Percentiles rank a stretch among this genome's conserved stretches.
Evolutionary conservation across 2,888 invertebrate species (phyloP).

Genomic region (Melieria picta): DNA sequence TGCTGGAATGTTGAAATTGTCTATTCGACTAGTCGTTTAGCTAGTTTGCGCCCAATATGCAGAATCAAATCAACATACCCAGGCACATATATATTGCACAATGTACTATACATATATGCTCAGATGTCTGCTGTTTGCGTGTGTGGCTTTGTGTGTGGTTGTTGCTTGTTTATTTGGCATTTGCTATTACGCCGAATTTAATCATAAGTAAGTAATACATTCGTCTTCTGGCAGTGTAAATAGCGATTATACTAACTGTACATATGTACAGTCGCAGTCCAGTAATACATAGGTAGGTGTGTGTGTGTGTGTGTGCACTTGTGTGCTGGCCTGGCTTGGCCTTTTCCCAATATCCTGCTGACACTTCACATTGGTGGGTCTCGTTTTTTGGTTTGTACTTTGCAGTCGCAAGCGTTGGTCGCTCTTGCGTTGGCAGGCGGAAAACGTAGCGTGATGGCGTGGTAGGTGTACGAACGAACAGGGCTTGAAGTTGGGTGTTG

Average conservation of each 20-base stretch:
- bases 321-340: slow-evolving; percentile 17
- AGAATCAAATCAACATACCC: neutral
- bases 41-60: too few relatives aligned
- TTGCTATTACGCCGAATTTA: slow-evolving; percentile 2
- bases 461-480: neutral
- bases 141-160: slow-evolving; percentile 14
- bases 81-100: slow-evolving; percentile 1
- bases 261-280: slow-evolving; percentile 7
- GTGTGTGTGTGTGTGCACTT: neutral
- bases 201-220: neutral
- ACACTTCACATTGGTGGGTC: too few relatives aligned
- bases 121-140: neutral
- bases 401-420: too few relatives aligned
- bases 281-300: slow-evolving; percentile 17
- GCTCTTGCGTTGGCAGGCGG: neutral
- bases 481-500: too few relatives aligned
- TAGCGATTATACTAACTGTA: neutral
- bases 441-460: neutral
- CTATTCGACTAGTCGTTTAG: too few relatives aligned
- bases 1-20: too few relatives aligned
- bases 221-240: neutral
- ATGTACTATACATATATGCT: neutral
- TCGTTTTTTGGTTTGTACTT: too few relatives aligned
- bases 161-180: slow-evolving; percentile 33
- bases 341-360: slow-evolving; percentile 1